A percentile compares a stretch with the other conserved stretches of the same genome.
Evolutionary conservation across 2,113 vertebrate genomes (phyloP).

Genomic region (Sceloporus undulatus): DNA sequence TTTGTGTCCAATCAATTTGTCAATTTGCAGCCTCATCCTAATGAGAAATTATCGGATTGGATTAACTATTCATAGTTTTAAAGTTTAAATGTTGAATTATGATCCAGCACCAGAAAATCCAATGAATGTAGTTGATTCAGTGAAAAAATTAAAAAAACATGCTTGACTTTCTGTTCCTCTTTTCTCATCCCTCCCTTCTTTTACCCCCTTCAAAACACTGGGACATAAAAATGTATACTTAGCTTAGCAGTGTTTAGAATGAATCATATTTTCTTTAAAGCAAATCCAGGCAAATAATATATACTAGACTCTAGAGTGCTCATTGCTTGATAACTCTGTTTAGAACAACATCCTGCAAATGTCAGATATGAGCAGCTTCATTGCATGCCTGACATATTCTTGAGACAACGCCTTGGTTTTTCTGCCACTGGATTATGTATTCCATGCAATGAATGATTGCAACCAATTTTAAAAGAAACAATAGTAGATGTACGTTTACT

Average conservation of each 20-base stretch:
- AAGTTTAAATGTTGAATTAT: not conserved
- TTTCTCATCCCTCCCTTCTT: no score
- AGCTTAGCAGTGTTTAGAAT: not conserved
- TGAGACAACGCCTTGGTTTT: conserved; percentile 81
- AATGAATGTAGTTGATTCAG: not conserved
- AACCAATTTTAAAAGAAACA: conserved; percentile 70
- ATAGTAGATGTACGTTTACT: conserved; percentile 63
- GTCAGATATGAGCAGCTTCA: conserved; percentile 71
- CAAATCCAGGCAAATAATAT: conserved; percentile 9
- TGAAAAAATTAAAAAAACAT: not conserved
- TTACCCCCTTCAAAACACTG: not conserved
- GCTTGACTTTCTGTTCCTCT: not conserved
- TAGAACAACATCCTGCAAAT: conserved; percentile 74
- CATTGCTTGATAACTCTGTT: conserved; percentile 20
- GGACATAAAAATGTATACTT: not conserved
- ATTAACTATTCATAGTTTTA: not conserved
- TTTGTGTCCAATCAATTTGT: not conserved
- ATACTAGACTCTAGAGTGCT: conserved; percentile 46
- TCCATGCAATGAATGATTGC: conserved; percentile 67
- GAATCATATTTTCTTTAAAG: conserved; percentile 8
- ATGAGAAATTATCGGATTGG: not conserved
- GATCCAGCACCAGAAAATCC: not conserved
- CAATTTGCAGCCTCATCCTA: not conserved
- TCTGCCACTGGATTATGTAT: conserved; percentile 77
- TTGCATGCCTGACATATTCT: conserved; percentile 78